Evolutionary conservation across 2,888 invertebrate genomes (phyloP).

Genomic region (Phlogophora meticulosa): DNA sequence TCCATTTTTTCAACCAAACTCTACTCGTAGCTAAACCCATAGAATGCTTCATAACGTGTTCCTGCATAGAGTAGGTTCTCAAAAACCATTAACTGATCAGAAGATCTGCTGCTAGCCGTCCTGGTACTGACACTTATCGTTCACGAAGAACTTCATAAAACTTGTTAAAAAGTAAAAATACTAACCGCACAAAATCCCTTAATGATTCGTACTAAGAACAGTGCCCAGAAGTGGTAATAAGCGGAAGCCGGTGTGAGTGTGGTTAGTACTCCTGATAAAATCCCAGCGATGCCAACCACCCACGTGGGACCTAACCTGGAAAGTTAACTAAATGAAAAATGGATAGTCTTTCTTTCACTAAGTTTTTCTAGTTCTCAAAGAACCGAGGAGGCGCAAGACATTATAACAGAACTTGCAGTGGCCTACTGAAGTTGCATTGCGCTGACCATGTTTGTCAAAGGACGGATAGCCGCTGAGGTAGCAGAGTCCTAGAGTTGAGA

Average conservation of each 20-base stretch:
- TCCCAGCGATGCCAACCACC: conserved; percentile 83
- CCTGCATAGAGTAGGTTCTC: neutral
- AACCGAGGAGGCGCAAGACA: neutral
- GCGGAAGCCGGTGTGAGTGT: conserved; percentile 84
- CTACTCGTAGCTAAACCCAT: neutral
- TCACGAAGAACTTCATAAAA: too few relatives aligned
- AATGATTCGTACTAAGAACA: conserved; percentile 80
- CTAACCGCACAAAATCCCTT: conserved; percentile 87
- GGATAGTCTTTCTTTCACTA: neutral
- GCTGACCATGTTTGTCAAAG: too few relatives aligned
- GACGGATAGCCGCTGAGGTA: too few relatives aligned
- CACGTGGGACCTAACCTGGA: conserved; percentile 85
- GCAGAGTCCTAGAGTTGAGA: too few relatives aligned
- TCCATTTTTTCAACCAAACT: neutral
- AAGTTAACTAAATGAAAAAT: neutral
- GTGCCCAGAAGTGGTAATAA: conserved; percentile 81
- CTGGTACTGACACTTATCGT: neutral
- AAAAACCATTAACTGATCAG: neutral
- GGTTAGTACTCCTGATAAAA: conserved; percentile 80
- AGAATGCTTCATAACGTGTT: neutral
- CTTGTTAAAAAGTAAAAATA: conserved; percentile 40
- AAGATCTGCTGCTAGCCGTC: neutral
- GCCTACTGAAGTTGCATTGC: too few relatives aligned
- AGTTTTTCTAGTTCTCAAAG: neutral
- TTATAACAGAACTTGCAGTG: too few relatives aligned